Percentiles rank a stretch among this genome's conserved stretches.
phyloP scores from a whole-genome alignment of 2,888 invertebrate genomes.

The Erynnis tages region DNA sequence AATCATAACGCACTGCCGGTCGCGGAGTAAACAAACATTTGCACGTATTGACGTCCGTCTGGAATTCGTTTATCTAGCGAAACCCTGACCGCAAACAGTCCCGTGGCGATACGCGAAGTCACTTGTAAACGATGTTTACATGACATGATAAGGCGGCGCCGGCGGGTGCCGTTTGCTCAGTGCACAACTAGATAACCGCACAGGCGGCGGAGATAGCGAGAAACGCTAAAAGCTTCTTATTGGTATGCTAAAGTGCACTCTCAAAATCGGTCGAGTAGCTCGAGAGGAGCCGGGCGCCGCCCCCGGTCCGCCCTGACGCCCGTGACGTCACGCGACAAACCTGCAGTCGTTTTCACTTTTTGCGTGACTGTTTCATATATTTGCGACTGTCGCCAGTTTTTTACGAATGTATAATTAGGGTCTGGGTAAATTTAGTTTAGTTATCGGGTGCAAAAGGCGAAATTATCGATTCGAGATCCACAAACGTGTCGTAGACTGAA shows the following conservation, averaged over 20 bases:
- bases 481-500: conserved; percentile 47
- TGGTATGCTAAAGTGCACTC: conserved; percentile 61
- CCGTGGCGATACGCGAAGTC: conserved; percentile 60
- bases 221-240: conserved; percentile 74
- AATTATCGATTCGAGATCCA: conserved; percentile 47
- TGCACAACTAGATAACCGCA: conserved; percentile 55
- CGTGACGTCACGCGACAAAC: conserved; percentile 71
- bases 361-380: conserved; percentile 70
- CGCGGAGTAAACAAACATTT: conserved; percentile 19
- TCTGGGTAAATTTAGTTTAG: conserved; percentile 63
- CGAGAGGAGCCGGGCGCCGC: conserved; percentile 63
- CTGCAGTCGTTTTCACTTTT: conserved; percentile 64
- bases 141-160: conserved; percentile 75
- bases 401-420: conserved; percentile 73
- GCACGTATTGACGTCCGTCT: conserved; percentile 30
- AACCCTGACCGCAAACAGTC: conserved; percentile 70
- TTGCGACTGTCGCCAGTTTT: conserved; percentile 77
- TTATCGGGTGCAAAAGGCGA: conserved; percentile 56
- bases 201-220: conserved; percentile 52
- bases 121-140: conserved; percentile 74
- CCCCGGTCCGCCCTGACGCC: conserved; percentile 75
- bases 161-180: conserved; percentile 60
- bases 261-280: conserved; percentile 53
- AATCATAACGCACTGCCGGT: conserved; percentile 3
- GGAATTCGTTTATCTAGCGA: conserved; percentile 57